Percentiles rank a stretch among this genome's conserved stretches.
phyloP scores from a whole-genome alignment of 1,140 invertebrate genomes.

The Ostrea denselamellosa region DNA sequence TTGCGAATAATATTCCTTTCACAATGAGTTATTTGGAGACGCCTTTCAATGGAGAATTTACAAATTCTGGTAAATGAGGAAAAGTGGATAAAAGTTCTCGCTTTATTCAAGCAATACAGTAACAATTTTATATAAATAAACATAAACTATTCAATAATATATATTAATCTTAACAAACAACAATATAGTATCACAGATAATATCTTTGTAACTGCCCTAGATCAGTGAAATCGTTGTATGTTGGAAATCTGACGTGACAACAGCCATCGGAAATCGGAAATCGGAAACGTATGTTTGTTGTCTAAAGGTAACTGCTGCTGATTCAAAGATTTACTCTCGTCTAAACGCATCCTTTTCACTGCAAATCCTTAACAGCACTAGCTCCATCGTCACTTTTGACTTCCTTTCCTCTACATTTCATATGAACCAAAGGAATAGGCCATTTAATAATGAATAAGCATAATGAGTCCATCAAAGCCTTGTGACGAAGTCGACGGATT shows the following conservation, averaged over 20 bases:
- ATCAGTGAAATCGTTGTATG: not conserved
- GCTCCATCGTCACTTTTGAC: too few relatives aligned
- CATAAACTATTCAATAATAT: not conserved
- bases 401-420: too few relatives aligned
- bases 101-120: not conserved
- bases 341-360: not conserved
- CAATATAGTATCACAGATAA: conserved; percentile 4
- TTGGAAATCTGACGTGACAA: not conserved
- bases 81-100: not conserved
- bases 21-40: not conserved
- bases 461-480: not conserved
- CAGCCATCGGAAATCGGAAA: not conserved
- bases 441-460: not conserved
- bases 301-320: not conserved
- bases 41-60: not conserved
- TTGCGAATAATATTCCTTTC: not conserved
- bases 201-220: not conserved
- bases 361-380: too few relatives aligned
- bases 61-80: not conserved
- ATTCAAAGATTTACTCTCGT: not conserved
- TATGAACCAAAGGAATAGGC: too few relatives aligned
- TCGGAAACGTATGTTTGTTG: too few relatives aligned
- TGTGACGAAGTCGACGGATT: conserved; percentile 20
- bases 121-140: not conserved
- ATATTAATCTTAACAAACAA: not conserved